Evolutionary conservation across 2,797 vertebrate genomes (phyloP).

Genomic region (Philypnodon macrostomus): DNA sequence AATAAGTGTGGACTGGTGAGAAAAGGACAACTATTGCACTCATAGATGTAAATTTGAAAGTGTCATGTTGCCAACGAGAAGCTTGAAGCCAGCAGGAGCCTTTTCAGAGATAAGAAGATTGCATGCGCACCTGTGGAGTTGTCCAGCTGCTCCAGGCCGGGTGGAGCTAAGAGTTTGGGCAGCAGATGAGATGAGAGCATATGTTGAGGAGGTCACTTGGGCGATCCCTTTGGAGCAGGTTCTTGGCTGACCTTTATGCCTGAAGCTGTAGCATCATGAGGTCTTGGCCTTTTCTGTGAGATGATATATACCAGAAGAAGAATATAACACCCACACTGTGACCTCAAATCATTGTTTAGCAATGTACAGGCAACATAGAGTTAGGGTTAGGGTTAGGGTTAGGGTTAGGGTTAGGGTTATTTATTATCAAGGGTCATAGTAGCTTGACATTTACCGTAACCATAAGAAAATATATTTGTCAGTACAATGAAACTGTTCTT

Average conservation of each 20-base stretch:
- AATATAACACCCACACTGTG: background rate
- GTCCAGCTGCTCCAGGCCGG: background rate
- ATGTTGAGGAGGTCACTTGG: conserved; percentile 11
- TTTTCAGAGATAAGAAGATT: conserved; percentile 9
- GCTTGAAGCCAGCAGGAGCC: too few species aligned
- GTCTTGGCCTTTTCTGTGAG: conserved; percentile 1
- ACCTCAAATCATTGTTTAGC: too few species aligned
- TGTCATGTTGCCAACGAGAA: too few species aligned
- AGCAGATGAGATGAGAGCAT: conserved; percentile 4
- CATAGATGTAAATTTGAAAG: too few species aligned
- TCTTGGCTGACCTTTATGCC: conserved; percentile 7
- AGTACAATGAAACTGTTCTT: too few species aligned
- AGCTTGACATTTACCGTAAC: too few species aligned
- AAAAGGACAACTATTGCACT: background rate
- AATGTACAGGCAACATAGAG: too few species aligned
- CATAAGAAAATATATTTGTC: too few species aligned
- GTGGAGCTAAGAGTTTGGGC: background rate
- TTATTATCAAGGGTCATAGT: too few species aligned
- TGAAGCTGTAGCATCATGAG: background rate
- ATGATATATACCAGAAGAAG: background rate
- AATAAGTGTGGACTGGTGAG: background rate
- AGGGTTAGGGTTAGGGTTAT: too few species aligned
- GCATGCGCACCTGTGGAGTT: background rate
- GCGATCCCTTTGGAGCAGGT: background rate
- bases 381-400: too few species aligned